Conservation (phyloP, 2,113 vertebrate genomes). For the Tragulus kanchil region DNA sequence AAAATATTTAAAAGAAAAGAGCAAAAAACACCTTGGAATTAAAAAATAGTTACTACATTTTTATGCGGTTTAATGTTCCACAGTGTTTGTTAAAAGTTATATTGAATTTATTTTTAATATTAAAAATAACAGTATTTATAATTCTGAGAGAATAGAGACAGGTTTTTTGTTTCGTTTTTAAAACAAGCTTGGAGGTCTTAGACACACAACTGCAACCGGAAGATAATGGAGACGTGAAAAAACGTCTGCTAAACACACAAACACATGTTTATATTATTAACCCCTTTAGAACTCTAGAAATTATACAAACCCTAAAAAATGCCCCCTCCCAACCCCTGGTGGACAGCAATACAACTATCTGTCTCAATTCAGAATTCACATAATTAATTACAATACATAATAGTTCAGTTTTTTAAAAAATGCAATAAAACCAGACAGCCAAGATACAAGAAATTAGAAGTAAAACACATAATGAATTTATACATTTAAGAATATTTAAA, state of each 20-base stretch:
- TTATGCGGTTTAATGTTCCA: constrained; percentile 90
- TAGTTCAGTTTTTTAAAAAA: constrained; percentile 88
- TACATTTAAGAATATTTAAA: constrained; percentile 94
- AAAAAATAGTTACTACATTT: constrained; percentile 97
- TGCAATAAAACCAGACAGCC: constrained; percentile 91
- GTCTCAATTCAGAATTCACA: constrained; percentile 90
- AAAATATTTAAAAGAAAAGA: constrained; percentile 94
- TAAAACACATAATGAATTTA: constrained; percentile 93
- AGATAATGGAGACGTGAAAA: constrained; percentile 84
- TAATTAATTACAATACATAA: constrained; percentile 91
- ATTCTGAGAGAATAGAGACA: constrained; percentile 91
- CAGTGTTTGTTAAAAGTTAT: constrained; percentile 92
- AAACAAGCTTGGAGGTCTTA: constrained; percentile 91
- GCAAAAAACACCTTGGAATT: constrained; percentile 92
- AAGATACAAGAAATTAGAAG: constrained; percentile 91
- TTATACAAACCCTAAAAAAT: constrained; percentile 90
- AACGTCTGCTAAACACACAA: constrained; percentile 85
- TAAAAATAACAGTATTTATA: constrained; percentile 93
- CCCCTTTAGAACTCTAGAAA: constrained; percentile 90
- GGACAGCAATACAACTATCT: constrained; percentile 86
- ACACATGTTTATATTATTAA: constrained; percentile 86
- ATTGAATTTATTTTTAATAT: constrained; percentile 91
- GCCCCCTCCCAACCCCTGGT: constrained; percentile 80
- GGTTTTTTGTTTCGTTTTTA: constrained; percentile 83
- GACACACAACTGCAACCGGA: constrained; percentile 87